Conservation (phyloP, 2,888 invertebrate species). For the Petrolisthes manimaculis region DNA sequence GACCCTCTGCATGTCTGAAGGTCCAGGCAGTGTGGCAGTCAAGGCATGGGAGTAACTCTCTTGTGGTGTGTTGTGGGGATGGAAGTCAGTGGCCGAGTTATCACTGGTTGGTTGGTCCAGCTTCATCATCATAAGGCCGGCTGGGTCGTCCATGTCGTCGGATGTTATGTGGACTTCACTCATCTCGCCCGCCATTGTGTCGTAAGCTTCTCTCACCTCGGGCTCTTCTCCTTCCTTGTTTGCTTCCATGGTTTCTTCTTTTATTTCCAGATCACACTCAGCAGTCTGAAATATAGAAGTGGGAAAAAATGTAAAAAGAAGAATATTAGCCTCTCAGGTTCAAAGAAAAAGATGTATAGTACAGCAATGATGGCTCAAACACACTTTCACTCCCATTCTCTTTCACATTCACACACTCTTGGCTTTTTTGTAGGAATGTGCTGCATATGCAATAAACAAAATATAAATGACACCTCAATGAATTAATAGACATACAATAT, state of each 20-base stretch:
- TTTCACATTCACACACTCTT: too few relatives aligned
- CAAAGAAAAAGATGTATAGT: neutral
- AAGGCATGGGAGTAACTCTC: neutral
- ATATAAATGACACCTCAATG: too few relatives aligned
- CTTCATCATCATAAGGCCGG: neutral
- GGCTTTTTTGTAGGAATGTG: too few relatives aligned
- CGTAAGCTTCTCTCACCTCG: neutral
- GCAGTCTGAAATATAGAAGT: neutral
- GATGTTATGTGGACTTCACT: neutral
- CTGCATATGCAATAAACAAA: too few relatives aligned
- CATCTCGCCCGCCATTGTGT: neutral
- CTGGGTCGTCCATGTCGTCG: neutral
- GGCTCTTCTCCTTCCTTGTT: neutral
- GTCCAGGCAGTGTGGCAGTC: conserved; percentile 15
- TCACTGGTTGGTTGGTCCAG: neutral
- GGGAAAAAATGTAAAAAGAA: neutral
- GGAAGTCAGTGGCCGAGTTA: neutral
- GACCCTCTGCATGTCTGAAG: conserved; percentile 23
- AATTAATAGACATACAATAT: too few relatives aligned
- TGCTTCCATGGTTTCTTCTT: conserved; percentile 15
- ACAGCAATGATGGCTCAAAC: too few relatives aligned
- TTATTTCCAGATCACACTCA: conserved; percentile 14
- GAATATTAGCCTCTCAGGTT: neutral
- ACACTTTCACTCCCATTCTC: too few relatives aligned
- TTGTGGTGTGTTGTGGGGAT: neutral